phyloP scores from a whole-genome alignment of 2,888 invertebrate genomes.

The Scaptodrosophila latifasciaeformis region DNA sequence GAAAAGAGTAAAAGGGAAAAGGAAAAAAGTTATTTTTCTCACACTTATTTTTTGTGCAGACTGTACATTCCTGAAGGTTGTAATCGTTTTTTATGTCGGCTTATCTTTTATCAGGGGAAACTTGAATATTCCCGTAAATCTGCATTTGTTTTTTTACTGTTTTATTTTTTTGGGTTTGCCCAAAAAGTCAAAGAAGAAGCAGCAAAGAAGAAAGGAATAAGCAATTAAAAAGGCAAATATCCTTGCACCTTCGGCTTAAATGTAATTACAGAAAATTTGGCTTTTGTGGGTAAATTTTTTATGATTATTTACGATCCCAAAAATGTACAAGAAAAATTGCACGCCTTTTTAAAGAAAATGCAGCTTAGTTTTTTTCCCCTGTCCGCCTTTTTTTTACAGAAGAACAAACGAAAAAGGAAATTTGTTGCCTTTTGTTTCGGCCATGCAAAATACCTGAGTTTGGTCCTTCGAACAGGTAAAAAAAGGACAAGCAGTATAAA shows the following conservation, averaged over 20 bases:
- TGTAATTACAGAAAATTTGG: constrained; percentile 64
- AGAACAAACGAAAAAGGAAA: constrained; percentile 13
- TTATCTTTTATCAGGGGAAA: constrained; percentile 30
- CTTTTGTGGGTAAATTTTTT: constrained; percentile 41
- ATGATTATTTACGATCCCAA: constrained; percentile 3
- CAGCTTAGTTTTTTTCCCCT: constrained; percentile 20
- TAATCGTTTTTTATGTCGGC: constrained; percentile 14
- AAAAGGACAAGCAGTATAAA: constrained; percentile 29
- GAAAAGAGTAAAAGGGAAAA: too few relatives aligned
- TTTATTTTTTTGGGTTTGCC: neutral
- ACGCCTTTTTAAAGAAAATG: constrained; percentile 32
- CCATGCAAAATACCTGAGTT: constrained; percentile 48
- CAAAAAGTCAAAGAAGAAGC: too few relatives aligned
- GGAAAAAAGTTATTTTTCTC: too few relatives aligned
- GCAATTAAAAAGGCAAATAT: constrained; percentile 47
- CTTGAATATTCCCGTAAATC: constrained; percentile 13
- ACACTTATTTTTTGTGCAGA: too few relatives aligned
- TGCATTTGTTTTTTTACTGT: neutral
- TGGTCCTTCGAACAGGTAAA: constrained; percentile 40
- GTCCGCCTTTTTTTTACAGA: constrained; percentile 1
- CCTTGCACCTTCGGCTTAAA: constrained; percentile 52
- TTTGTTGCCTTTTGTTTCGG: constrained; percentile 23
- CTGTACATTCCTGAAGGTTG: too few relatives aligned
- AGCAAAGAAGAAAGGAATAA: too few relatives aligned
- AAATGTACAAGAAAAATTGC: constrained; percentile 46